Conservation (phyloP, 2,113 vertebrate genomes). For the Chamaea fasciata region DNA sequence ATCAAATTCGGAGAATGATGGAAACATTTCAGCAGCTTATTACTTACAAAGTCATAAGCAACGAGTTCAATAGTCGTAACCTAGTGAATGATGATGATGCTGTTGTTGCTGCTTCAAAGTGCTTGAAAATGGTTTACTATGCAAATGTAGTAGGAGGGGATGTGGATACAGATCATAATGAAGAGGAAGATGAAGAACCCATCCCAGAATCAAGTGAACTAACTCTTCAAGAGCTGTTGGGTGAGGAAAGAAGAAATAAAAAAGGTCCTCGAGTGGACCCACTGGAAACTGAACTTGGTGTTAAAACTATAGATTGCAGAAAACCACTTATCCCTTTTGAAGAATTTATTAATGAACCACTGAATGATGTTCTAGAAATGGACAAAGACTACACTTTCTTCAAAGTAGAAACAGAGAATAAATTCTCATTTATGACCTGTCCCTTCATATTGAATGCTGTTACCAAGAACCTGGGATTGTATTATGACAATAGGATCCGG, state of each 20-base stretch:
- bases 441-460: conserved; percentile 95
- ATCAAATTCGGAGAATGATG: conserved; percentile 90
- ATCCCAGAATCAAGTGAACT: conserved; percentile 87
- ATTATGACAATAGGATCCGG: conserved; percentile 97
- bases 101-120: conserved; percentile 93
- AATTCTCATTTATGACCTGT: conserved; percentile 99
- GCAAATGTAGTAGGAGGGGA: conserved; percentile 92
- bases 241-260: conserved; percentile 92
- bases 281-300: conserved; percentile 90
- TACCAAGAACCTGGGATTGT: conserved; percentile 96
- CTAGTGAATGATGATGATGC: conserved; percentile 95
- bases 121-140: conserved; percentile 97
- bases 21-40: conserved; percentile 99
- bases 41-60: conserved; percentile 96
- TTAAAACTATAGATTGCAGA: conserved; percentile 88
- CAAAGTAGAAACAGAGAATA: conserved; percentile 96
- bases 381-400: conserved; percentile 99
- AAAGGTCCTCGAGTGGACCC: conserved; percentile 90
- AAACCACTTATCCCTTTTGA: conserved; percentile 92
- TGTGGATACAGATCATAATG: conserved; percentile 87
- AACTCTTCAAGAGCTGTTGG: conserved; percentile 91
- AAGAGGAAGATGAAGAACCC: conserved; percentile 94
- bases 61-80: conserved; percentile 88
- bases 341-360: conserved; percentile 94
- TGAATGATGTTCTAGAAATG: conserved; percentile 98